Evolutionary conservation across 1,140 invertebrate species (phyloP).

Genomic region (Panagrolaimus sp.): DNA sequence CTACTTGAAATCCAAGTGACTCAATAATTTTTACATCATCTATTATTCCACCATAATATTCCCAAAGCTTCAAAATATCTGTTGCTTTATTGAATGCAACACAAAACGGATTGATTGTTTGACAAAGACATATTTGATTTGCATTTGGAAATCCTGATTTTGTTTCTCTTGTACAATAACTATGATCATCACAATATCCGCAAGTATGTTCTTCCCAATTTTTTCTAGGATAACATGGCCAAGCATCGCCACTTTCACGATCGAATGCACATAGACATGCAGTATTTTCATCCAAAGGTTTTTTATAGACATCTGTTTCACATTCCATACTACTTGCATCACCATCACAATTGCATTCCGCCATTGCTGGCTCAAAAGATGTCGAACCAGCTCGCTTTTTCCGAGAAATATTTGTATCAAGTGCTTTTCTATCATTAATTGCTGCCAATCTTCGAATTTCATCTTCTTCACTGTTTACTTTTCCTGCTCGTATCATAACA

Average conservation of each 20-base stretch:
- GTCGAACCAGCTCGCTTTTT: conserved; percentile 5
- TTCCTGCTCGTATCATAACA: conserved; percentile 45
- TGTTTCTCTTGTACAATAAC: conserved; percentile 38
- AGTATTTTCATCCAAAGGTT: conserved; percentile 20
- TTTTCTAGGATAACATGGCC: conserved; percentile 46
- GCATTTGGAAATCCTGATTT: conserved; percentile 16
- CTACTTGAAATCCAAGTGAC: conserved; percentile 46
- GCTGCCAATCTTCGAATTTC: conserved; percentile 14
- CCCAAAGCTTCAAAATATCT: conserved; percentile 32
- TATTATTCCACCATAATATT: conserved; percentile 27
- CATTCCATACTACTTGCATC: conserved; percentile 3
- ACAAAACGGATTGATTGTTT: conserved; percentile 34
- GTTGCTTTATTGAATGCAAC: conserved; percentile 23
- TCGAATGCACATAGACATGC: conserved; percentile 48
- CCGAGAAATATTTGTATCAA: conserved; percentile 18
- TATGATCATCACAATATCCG: conserved; percentile 40
- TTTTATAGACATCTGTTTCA: conserved; percentile 28
- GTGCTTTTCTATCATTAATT: conserved; percentile 4
- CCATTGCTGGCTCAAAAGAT: conserved; percentile 22
- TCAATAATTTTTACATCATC: conserved; percentile 41
- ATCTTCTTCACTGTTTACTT: conserved; percentile 16
- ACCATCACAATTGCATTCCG: conserved; percentile 27
- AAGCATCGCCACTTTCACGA: conserved; percentile 44
- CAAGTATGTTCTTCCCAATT: conserved; percentile 40
- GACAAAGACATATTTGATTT: conserved; percentile 25